Evolutionary conservation across 1,140 invertebrate genomes (phyloP).

Genomic region (Papilio dardanus): DNA sequence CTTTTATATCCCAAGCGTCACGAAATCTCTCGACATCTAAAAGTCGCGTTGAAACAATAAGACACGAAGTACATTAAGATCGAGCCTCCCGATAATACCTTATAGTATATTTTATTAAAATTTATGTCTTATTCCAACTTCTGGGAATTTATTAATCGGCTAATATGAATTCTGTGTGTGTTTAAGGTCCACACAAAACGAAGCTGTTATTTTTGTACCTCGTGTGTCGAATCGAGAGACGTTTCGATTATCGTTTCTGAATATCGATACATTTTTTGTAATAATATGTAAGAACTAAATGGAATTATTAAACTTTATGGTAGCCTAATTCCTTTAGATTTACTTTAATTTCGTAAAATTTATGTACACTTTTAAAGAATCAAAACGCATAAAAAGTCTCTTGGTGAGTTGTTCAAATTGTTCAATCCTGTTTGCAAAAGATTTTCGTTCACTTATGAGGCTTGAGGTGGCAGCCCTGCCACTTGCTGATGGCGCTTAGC

Average conservation of each 20-base stretch:
- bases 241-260: background rate
- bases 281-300: background rate
- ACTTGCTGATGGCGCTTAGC: no score
- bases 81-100: conserved; percentile 54
- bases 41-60: conserved; percentile 68
- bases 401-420: no score
- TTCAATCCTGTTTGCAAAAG: no score
- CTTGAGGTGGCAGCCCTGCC: no score
- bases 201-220: conserved; percentile 60
- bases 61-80: conserved; percentile 64
- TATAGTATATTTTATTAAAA: conserved; percentile 77
- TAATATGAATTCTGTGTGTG: conserved; percentile 78
- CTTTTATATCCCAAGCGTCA: conserved; percentile 48
- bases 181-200: conserved; percentile 55
- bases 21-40: conserved; percentile 56
- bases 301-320: no score
- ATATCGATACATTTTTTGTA: background rate
- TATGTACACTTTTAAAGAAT: no score
- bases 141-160: conserved; percentile 79
- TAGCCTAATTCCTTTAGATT: no score
- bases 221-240: conserved; percentile 37
- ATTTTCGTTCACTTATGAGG: no score
- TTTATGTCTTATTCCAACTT: conserved; percentile 79
- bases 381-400: no score
- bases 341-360: no score